Percentiles rank a stretch among this genome's conserved stretches.
Evolutionary conservation across 2,888 invertebrate genomes (phyloP).

Genomic region (Ormyrus thymus): DNA sequence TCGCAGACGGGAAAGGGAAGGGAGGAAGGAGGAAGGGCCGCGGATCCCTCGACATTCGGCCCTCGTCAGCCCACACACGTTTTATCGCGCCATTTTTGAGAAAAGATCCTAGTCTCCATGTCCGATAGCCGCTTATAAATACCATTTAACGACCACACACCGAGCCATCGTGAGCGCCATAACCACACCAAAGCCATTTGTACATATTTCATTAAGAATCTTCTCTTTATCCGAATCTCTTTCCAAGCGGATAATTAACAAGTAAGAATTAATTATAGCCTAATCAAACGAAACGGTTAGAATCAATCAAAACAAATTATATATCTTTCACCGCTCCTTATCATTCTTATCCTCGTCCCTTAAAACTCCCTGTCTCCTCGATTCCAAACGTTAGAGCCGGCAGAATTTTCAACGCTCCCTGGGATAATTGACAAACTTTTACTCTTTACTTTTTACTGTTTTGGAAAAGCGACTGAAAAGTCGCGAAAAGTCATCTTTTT

Average conservation of each 20-base stretch:
- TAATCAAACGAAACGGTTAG: slow-evolving; percentile 53
- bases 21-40: too few relatives aligned
- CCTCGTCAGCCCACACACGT: too few relatives aligned
- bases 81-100: too few relatives aligned
- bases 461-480: too few relatives aligned
- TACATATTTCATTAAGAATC: slow-evolving; percentile 62
- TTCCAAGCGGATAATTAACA: slow-evolving; percentile 40
- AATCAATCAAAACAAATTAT: slow-evolving; percentile 49
- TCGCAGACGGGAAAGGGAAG: too few relatives aligned
- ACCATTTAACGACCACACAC: slow-evolving; percentile 28
- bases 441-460: too few relatives aligned
- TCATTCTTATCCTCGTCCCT: not conserved
- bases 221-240: slow-evolving; percentile 53
- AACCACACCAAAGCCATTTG: slow-evolving; percentile 55
- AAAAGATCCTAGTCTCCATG: slow-evolving; percentile 4
- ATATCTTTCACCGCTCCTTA: slow-evolving; percentile 27
- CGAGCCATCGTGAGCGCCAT: slow-evolving; percentile 10
- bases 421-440: too few relatives aligned
- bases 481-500: too few relatives aligned
- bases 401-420: not conserved
- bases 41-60: too few relatives aligned
- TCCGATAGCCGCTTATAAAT: slow-evolving; percentile 51
- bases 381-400: not conserved
- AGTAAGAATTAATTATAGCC: slow-evolving; percentile 53
- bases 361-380: not conserved